These are phyloP conservation scores for Prietella phreatophila DNA, from an alignment of 2,113 vertebrate genomes.

Conservation along the genomic window DNA sequence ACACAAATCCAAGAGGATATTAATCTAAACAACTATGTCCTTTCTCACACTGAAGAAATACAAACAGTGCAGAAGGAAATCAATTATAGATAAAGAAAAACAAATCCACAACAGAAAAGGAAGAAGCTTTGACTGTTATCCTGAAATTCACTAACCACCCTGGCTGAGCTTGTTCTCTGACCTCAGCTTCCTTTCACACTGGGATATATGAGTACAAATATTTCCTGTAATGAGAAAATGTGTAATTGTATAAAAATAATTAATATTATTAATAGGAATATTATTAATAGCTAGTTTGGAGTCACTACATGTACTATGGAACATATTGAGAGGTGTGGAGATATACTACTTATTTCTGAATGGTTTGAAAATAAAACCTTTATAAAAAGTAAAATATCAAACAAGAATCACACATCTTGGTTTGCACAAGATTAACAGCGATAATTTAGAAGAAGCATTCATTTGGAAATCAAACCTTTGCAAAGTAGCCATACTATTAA, in stretches of 20 bases:
- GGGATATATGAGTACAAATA: neutral
- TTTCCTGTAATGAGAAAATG: neutral
- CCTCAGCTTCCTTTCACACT: neutral
- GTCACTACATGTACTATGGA: neutral
- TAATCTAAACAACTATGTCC: neutral
- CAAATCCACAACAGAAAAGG: neutral
- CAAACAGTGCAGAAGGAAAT: neutral
- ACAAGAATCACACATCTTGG: no score
- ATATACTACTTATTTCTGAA: neutral
- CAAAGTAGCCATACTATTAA: no score
- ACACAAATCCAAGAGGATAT: slow-evolving; percentile 1
- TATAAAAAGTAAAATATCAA: neutral
- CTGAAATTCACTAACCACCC: neutral
- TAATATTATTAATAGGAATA: no score
- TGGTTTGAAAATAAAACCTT: neutral
- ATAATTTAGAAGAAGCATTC: no score
- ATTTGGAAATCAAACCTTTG: no score
- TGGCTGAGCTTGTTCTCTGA: neutral
- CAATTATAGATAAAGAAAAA: neutral
- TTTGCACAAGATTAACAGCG: no score
- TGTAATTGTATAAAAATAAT: neutral
- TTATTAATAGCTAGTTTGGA: neutral
- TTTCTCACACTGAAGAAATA: neutral
- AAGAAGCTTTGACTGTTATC: neutral
- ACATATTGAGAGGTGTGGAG: neutral